Percentiles rank a stretch among this genome's conserved stretches.
Evolutionary conservation across 2,888 invertebrate genomes (phyloP).

Genomic region (Loripinus fragilis): DNA sequence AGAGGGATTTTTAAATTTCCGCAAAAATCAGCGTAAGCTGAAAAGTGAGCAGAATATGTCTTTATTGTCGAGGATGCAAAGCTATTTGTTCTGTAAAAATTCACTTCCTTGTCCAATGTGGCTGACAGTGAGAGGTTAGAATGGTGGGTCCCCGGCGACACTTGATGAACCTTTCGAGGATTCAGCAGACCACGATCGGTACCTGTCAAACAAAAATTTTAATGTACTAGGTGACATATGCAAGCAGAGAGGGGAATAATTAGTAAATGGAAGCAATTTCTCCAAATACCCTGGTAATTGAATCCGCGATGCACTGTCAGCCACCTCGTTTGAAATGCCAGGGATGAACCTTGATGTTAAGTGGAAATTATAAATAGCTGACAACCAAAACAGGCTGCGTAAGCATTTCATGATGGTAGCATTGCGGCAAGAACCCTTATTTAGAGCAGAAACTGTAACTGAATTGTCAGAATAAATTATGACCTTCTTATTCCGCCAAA

Average conservation of each 20-base stretch:
- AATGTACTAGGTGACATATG: constrained; percentile 4
- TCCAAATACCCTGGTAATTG: too few species aligned
- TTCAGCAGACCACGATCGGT: background rate
- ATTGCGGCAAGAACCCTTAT: too few species aligned
- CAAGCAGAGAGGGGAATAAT: too few species aligned
- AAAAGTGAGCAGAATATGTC: background rate
- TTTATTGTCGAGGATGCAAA: background rate
- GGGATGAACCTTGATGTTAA: too few species aligned
- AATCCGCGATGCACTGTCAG: constrained; percentile 19
- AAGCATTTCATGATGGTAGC: constrained; percentile 18
- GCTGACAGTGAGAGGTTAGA: background rate
- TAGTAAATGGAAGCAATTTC: too few species aligned
- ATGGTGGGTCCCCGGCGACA: too few species aligned
- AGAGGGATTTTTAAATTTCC: background rate
- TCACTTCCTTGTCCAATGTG: background rate
- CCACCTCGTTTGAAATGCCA: constrained; percentile 5
- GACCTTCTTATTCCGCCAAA: too few species aligned
- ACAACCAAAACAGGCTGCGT: constrained; percentile 9
- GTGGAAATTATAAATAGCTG: too few species aligned
- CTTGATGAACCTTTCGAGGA: background rate
- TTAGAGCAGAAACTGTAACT: too few species aligned
- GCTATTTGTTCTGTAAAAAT: too few species aligned
- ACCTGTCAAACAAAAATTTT: too few species aligned
- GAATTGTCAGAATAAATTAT: too few species aligned
- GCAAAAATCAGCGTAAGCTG: background rate